phyloP scores from a whole-genome alignment of 2,888 invertebrate genomes.

The Watsonalla binaria region DNA sequence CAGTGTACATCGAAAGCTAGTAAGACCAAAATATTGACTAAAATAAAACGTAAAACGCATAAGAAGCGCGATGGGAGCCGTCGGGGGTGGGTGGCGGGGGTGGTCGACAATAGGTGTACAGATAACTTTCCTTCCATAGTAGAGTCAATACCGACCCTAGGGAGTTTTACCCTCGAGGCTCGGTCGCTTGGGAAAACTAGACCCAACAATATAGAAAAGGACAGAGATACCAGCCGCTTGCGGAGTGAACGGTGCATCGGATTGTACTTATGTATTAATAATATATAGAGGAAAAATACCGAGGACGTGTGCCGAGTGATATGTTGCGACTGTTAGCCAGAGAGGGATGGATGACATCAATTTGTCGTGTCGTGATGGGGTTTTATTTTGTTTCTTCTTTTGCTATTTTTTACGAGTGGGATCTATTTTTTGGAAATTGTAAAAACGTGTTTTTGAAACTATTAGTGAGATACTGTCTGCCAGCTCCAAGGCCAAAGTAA shows the following conservation, averaged over 20 bases:
- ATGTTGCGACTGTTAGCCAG: conserved; percentile 76
- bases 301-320: conserved; percentile 76
- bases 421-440: conserved; percentile 24
- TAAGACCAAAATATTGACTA: conserved; percentile 21
- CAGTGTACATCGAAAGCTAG: neutral
- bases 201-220: conserved; percentile 78
- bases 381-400: conserved; percentile 74
- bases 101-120: conserved; percentile 76
- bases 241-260: conserved; percentile 56
- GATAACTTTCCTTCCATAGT: conserved; percentile 78
- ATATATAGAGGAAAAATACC: conserved; percentile 79
- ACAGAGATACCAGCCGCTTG: conserved; percentile 46
- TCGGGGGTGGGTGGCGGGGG: conserved; percentile 39
- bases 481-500: no score
- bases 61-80: conserved; percentile 58
- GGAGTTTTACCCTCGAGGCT: conserved; percentile 77
- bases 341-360: conserved; percentile 77
- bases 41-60: conserved; percentile 76
- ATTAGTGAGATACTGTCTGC: neutral
- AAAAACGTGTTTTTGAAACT: conserved; percentile 9
- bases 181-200: conserved; percentile 79
- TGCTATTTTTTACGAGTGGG: conserved; percentile 32
- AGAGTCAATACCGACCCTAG: conserved; percentile 78
- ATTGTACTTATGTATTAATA: conserved; percentile 76
- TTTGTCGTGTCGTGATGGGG: conserved; percentile 78